Percentiles rank a stretch among this genome's conserved stretches.
Conservation (phyloP, 2,797 vertebrate genomes). For the Hoplostethus mediterraneus region DNA sequence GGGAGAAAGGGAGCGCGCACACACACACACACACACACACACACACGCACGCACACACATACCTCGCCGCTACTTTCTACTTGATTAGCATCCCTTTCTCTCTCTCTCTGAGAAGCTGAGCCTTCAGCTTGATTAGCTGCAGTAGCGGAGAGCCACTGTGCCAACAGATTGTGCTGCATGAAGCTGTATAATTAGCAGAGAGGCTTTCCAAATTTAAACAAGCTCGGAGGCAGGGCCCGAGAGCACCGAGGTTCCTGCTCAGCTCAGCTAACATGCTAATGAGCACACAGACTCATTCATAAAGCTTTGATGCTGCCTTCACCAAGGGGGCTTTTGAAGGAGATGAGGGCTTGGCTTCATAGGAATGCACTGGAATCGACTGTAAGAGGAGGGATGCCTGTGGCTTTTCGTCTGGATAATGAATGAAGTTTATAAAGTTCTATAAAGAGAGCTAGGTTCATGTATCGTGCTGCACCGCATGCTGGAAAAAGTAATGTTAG, state of each 20-base stretch:
- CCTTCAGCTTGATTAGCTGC: slow-evolving; percentile 70
- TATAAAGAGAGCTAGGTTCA: slow-evolving; percentile 42
- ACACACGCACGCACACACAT: neutral
- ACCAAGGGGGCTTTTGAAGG: slow-evolving; percentile 57
- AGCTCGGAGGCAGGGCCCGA: slow-evolving; percentile 57
- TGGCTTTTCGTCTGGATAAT: slow-evolving; percentile 58
- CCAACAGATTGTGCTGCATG: slow-evolving; percentile 61
- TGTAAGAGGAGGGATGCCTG: slow-evolving; percentile 33
- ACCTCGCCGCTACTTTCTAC: slow-evolving; percentile 56
- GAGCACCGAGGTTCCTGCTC: slow-evolving; percentile 52
- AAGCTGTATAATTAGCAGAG: slow-evolving; percentile 70
- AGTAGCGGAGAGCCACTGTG: slow-evolving; percentile 47
- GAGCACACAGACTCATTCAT: slow-evolving; percentile 75
- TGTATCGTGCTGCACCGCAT: slow-evolving; percentile 19
- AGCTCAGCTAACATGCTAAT: slow-evolving; percentile 75
- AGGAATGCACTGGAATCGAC: slow-evolving; percentile 59
- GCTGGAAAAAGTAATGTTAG: slow-evolving; percentile 22
- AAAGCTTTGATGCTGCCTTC: slow-evolving; percentile 75
- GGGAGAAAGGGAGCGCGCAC: slow-evolving; percentile 8
- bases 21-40: neutral
- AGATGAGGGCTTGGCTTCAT: slow-evolving; percentile 57
- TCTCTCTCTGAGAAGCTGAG: slow-evolving; percentile 29
- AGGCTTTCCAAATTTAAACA: slow-evolving; percentile 77
- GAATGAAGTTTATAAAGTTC: slow-evolving; percentile 63
- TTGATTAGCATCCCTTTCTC: slow-evolving; percentile 60